Conservation (phyloP, 2,888 invertebrate genomes). For the Chydorus sphaericus region DNA sequence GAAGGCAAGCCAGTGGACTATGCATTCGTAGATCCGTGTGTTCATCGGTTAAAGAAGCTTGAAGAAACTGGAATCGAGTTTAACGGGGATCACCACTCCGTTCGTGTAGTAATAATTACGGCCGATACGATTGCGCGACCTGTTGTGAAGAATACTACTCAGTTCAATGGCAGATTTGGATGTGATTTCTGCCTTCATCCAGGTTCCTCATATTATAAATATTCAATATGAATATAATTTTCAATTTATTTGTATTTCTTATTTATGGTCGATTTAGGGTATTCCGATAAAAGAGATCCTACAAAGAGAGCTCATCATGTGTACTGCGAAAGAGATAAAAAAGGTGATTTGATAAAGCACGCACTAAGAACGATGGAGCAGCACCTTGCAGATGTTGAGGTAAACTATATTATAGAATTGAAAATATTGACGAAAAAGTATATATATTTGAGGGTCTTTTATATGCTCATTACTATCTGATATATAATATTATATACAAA, state of each 20-base stretch:
- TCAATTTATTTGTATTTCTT: neutral
- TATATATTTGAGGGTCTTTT: too few relatives aligned
- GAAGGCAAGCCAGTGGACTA: neutral
- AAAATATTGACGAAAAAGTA: too few relatives aligned
- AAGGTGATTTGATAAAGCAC: too few relatives aligned
- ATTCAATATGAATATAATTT: neutral
- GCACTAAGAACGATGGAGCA: too few relatives aligned
- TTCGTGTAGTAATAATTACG: neutral
- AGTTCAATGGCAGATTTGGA: neutral
- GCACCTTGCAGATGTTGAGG: too few relatives aligned
- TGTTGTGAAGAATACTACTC: neutral
- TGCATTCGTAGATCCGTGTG: neutral
- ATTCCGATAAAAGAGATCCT: neutral
- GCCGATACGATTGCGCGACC: neutral
- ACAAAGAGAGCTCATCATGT: too few relatives aligned
- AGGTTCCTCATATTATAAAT: neutral
- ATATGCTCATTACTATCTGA: too few relatives aligned
- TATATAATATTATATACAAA: too few relatives aligned
- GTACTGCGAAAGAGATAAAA: too few relatives aligned
- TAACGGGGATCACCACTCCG: neutral
- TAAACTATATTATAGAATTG: too few relatives aligned
- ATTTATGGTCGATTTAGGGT: neutral
- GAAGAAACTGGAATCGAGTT: neutral
- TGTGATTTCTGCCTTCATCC: constrained; percentile 1
- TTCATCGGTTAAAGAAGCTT: neutral